These are phyloP conservation scores for Limnephilus rhombicus DNA, from an alignment of 2,888 invertebrate species.

Conservation along the genomic window DNA sequence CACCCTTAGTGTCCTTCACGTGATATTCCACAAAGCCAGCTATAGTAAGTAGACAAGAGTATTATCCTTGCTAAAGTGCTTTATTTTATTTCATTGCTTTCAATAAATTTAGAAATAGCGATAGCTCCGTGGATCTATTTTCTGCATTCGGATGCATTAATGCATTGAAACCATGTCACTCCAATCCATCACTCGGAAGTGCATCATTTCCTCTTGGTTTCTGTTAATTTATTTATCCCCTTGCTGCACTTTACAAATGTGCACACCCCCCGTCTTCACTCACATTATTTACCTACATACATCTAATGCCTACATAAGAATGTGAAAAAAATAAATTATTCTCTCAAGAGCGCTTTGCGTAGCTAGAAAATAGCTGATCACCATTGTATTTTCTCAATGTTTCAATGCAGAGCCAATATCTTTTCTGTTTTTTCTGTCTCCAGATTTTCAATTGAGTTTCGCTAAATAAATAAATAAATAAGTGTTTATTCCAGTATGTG, in stretches of 20 bases:
- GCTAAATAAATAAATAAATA: too few species aligned
- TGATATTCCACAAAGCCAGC: too few species aligned
- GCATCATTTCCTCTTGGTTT: background rate
- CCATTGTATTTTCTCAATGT: too few species aligned
- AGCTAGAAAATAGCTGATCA: background rate
- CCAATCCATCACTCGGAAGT: background rate
- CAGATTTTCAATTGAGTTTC: too few species aligned
- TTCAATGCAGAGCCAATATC: too few species aligned
- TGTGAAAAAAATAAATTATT: background rate
- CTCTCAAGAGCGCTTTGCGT: background rate
- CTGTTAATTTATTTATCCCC: background rate
- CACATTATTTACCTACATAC: background rate
- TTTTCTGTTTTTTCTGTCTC: too few species aligned
- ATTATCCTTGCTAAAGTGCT: background rate
- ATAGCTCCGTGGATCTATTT: background rate
- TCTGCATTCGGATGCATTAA: background rate
- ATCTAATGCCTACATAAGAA: too few species aligned
- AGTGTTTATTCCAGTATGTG: too few species aligned
- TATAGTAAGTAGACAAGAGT: too few species aligned
- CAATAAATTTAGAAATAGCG: background rate
- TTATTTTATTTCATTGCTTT: background rate
- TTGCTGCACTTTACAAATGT: background rate
- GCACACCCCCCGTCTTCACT: background rate
- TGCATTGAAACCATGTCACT: background rate
- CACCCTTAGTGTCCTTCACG: too few species aligned